Evolutionary conservation across 2,888 invertebrate species (phyloP).

Genomic region (Drosophila affinis): DNA sequence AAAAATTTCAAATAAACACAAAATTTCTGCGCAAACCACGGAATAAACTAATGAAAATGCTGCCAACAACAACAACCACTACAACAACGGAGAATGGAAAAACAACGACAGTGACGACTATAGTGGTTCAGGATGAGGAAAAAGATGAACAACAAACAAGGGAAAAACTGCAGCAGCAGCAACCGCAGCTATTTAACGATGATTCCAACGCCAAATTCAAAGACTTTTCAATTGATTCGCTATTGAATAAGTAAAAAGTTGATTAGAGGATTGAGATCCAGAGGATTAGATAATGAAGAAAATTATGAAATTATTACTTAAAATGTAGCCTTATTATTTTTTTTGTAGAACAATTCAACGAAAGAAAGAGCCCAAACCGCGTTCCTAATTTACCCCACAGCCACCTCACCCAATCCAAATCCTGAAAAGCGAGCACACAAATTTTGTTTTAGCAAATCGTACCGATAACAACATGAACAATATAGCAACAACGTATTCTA

Average conservation of each 20-base stretch:
- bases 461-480: constrained; percentile 43
- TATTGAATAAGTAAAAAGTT: constrained; percentile 78
- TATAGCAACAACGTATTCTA: constrained; percentile 37
- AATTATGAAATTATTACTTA: constrained; percentile 15
- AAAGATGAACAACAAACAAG: constrained; percentile 22
- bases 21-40: constrained; percentile 82
- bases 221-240: constrained; percentile 84
- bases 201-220: constrained; percentile 84
- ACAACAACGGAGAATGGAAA: constrained; percentile 4
- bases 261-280: constrained; percentile 5
- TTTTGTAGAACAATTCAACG: constrained; percentile 65
- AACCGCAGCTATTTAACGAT: constrained; percentile 67
- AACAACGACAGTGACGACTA: not conserved
- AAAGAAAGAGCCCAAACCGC: constrained; percentile 48
- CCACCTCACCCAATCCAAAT: constrained; percentile 12
- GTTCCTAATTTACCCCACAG: constrained; percentile 59
- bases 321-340: constrained; percentile 51
- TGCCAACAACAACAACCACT: constrained; percentile 54
- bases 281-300: constrained; percentile 1
- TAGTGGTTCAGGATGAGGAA: not conserved
- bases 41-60: constrained; percentile 69
- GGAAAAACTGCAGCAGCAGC: constrained; percentile 20
- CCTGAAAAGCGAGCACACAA: constrained; percentile 15
- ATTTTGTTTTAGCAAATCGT: constrained; percentile 67
- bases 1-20: constrained; percentile 82